Base-by-base conservation (phyloP, 2,888 invertebrate genomes). In the Agrotis clavis region DNA sequence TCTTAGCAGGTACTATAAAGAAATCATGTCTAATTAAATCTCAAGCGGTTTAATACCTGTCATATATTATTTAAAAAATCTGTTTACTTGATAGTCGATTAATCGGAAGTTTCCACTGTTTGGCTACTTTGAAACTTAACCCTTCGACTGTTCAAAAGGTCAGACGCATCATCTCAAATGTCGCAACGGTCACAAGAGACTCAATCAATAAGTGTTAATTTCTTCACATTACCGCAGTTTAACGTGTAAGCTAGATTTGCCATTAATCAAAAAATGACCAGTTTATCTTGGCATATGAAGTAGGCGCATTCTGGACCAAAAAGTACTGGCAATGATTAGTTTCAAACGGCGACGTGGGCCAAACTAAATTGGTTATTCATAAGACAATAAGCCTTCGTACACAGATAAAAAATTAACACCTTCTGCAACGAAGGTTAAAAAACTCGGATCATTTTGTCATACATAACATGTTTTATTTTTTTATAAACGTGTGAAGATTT, bases 341-440 rank as follows among this genome's bases (percentile, higher is more conserved):
- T 54, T 16, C 3, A 2, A n/a, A 54, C 6, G 48, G 60, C 1
- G 4, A 30, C 30, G 16, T 13, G 19, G n/a, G 62, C 16, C 51
- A 48, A 7, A 13, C 59, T 68, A 68, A 51, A 53, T 4, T 59
- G 59, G 69, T 19, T 5, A n/a, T 21, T 74, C 71, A 75, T 87
- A 83, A 71, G 59, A 68, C 69, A 79, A 68, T 54, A 56, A 88
- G 82, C 93, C 94, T 94, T 94, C 93, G 85, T 82, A 86, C 87
- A 88, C 87, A 86, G 88, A 90, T 91, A 87, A 91, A 88, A 86
- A 93, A 93, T 94, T 94, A 94, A 90, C 94, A 92, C 93, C 91
- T 94, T 79, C 57, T 1, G 48, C 19, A 18, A 45, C 14, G 74
- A 85, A 85, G 81, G 83, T 59, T 78, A 50, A 35, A 64, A 68